Evolutionary conservation across 2,888 invertebrate species (phyloP), one percentile per base, ranked within the genome.

Genomic region (Lasiommata megera): DNA sequence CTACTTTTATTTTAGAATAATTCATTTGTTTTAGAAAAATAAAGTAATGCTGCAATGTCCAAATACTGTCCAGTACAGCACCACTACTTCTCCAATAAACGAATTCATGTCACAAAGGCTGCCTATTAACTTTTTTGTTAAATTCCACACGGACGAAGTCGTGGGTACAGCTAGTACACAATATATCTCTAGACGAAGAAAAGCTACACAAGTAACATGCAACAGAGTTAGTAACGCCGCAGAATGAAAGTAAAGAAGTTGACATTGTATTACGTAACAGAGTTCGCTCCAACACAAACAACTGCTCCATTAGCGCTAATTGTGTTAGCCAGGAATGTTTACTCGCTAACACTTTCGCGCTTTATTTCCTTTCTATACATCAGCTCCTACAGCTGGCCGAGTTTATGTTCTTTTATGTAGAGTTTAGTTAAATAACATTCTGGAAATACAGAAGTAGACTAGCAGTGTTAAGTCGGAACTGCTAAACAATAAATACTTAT

Each of bases 261-360:
- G 55, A 58, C 56, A 58, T 53, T 58, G 54, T 61, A 53, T 61
- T 58, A 61, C 58, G 55, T 58, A 61, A 58, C 52, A 55, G 58
- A 52, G 58, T 58, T 47, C 38, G 46, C 58, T 59, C 56, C 53
- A 62, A 57, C 73, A 75, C 76, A 79, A 75, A 80, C 76, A 79
- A 74, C 72, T 66, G 73, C 68, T 73, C 79, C 80, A 81, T 82
- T 80, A 81, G 73, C 70, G 67, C 73, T 81, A 82, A 82, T 81
- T 81, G 77, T 76, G 76, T 80, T 79, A 77, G 65, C 65, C 55
- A 54, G 37, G 38, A 60, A 61, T 58, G 58, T 58, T 60, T 62
- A 23, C 61, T 46, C 38, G 41, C 54, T 17, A 50, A 36, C 50
- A 50, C 50, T 37, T 50, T 37, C 37, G 1, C 12, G 17, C 50